Conservation (phyloP, 2,113 vertebrate species). For the Thinocorus orbignyianus region DNA sequence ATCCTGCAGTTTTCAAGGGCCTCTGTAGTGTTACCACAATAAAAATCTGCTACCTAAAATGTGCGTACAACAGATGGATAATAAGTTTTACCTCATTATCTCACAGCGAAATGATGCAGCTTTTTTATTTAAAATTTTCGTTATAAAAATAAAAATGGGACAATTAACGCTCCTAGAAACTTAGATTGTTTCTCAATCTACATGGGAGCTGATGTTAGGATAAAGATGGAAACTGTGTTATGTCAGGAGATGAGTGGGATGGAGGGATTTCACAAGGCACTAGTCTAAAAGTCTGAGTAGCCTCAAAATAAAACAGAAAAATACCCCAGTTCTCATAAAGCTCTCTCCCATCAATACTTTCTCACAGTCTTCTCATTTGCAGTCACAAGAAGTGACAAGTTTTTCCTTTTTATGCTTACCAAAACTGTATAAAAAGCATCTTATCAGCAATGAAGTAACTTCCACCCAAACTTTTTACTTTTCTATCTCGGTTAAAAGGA, state of each 20-base stretch:
- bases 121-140: background rate
- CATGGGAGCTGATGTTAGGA: background rate
- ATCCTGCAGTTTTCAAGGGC: background rate
- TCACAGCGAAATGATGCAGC: background rate
- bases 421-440: background rate
- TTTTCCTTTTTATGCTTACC: background rate
- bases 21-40: background rate
- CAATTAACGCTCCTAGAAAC: background rate
- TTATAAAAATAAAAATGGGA: background rate
- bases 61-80: background rate
- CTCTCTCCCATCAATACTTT: background rate
- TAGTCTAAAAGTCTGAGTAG: background rate
- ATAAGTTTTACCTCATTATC: constrained; percentile 1
- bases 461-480: background rate
- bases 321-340: background rate
- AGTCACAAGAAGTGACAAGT: background rate
- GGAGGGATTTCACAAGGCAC: background rate
- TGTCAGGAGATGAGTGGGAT: background rate
- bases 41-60: background rate
- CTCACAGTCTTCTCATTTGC: background rate
- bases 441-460: background rate
- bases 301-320: background rate
- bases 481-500: background rate
- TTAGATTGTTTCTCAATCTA: background rate
- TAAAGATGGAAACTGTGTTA: background rate